Evolutionary conservation across 2,888 invertebrate species (phyloP).

Genomic region (Unio delphinus): DNA sequence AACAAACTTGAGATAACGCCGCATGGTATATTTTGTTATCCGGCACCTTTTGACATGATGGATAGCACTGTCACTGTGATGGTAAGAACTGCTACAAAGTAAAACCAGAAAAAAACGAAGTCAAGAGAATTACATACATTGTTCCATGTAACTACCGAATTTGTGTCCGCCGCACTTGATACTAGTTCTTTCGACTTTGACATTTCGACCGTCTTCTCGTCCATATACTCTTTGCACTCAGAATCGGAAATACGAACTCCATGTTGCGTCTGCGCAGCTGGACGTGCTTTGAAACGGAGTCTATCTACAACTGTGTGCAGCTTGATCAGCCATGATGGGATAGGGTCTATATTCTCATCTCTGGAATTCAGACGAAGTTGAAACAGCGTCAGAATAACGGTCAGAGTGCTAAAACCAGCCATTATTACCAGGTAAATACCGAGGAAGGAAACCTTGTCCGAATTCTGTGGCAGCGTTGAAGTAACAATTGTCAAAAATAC

Average conservation of each 20-base stretch:
- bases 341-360: constrained; percentile 12
- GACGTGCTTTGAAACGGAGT: too few relatives aligned
- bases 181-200: too few relatives aligned
- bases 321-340: constrained; percentile 16
- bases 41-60: too few relatives aligned
- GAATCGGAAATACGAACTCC: too few relatives aligned
- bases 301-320: neutral
- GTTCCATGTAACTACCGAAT: constrained; percentile 21
- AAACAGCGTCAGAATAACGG: constrained; percentile 25
- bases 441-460: constrained; percentile 26
- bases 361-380: constrained; percentile 28
- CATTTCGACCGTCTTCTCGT: too few relatives aligned
- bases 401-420: constrained; percentile 26
- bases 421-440: constrained; percentile 33
- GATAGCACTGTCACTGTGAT: too few relatives aligned
- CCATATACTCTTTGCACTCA: too few relatives aligned
- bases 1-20: too few relatives aligned
- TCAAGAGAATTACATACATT: constrained; percentile 20
- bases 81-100: constrained; percentile 18
- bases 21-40: too few relatives aligned
- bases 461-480: constrained; percentile 33
- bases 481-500: constrained; percentile 45
- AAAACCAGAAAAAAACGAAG: constrained; percentile 27
- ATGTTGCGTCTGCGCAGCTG: too few relatives aligned
- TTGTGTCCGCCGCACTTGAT: too few relatives aligned